These are phyloP conservation scores for Axis porcinus DNA, from an alignment of 2,113 vertebrate species.

Conservation along the genomic window DNA sequence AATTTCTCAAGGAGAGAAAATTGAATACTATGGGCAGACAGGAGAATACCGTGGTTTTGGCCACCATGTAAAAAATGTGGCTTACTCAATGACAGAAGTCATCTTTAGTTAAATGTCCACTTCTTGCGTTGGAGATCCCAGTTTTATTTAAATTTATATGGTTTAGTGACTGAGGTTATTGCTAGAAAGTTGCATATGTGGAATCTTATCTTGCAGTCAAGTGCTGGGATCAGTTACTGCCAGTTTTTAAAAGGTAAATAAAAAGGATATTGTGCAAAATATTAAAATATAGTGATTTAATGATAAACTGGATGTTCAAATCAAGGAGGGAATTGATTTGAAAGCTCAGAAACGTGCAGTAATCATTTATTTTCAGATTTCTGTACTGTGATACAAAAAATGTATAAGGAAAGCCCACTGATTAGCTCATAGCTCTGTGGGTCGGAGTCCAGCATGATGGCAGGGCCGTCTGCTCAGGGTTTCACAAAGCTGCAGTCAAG, in stretches of 20 bases:
- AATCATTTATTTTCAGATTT: background rate
- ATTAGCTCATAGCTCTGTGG: background rate
- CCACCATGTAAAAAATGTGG: background rate
- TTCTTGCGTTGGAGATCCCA: background rate
- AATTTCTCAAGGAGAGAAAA: background rate
- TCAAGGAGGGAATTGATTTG: background rate
- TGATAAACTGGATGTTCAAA: background rate
- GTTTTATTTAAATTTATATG: background rate
- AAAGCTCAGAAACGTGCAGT: background rate
- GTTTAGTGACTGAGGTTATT: background rate
- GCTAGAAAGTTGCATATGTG: background rate
- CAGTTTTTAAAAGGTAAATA: background rate
- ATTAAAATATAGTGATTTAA: background rate
- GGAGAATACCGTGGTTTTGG: background rate
- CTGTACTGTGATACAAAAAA: background rate
- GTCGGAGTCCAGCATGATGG: background rate
- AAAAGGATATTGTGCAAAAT: background rate
- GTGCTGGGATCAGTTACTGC: background rate
- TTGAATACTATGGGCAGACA: background rate
- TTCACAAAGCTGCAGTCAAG: background rate
- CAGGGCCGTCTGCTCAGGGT: background rate
- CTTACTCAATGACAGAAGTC: background rate
- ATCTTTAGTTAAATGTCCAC: background rate
- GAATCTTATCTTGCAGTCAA: background rate
- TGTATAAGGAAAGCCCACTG: background rate